Percentiles rank a stretch among this genome's conserved stretches.
These are phyloP conservation scores for Celastrina argiolus DNA, from an alignment of 2,888 invertebrate genomes.

Conservation along the genomic window DNA sequence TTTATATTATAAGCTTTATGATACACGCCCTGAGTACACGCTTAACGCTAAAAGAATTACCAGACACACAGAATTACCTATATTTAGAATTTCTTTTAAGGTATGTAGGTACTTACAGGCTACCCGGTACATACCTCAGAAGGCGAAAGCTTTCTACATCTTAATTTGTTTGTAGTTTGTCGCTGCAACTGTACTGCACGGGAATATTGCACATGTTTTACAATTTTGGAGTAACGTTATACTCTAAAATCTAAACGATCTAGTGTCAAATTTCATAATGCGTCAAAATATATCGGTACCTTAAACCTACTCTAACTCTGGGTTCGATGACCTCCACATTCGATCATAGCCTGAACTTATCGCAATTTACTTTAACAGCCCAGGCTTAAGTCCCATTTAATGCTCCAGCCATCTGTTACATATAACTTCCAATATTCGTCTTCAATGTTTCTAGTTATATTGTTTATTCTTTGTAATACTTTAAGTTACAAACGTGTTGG, in stretches of 20 bases:
- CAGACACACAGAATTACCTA: background rate
- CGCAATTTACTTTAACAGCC: conserved; percentile 22
- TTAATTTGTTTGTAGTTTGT: background rate
- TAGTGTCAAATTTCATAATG: background rate
- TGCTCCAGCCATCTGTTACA: conserved; percentile 22
- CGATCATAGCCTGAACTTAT: conserved; percentile 9
- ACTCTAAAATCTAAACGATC: too few species aligned
- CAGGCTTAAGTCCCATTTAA: conserved; percentile 21
- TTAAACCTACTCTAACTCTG: background rate
- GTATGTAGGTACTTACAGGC: background rate
- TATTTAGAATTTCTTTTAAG: background rate
- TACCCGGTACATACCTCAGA: background rate
- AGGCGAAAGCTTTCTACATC: background rate
- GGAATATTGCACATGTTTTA: too few species aligned
- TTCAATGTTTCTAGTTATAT: conserved; percentile 17
- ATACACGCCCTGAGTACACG: background rate
- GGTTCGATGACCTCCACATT: conserved; percentile 19
- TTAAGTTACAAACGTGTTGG: background rate
- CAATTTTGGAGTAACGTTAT: too few species aligned
- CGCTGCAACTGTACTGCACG: background rate
- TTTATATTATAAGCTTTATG: background rate
- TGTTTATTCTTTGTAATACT: conserved; percentile 17
- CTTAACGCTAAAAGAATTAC: background rate
- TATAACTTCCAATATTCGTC: conserved; percentile 15
- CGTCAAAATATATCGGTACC: background rate